These are phyloP conservation scores for Carassius carassius DNA, from an alignment of 2,113 vertebrate species.

Conservation along the genomic window DNA sequence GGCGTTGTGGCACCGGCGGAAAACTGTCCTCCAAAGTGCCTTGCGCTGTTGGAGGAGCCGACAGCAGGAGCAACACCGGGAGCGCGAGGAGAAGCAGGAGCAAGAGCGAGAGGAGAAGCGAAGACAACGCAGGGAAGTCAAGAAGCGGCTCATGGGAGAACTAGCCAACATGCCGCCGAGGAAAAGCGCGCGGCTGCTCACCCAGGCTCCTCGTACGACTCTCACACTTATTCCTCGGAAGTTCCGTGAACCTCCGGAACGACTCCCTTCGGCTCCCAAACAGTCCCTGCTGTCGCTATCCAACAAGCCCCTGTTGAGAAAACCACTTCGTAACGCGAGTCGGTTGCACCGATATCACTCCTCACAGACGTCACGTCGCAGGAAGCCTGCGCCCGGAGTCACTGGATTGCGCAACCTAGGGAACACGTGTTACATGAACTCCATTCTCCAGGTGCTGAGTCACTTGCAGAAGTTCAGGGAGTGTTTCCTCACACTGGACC, in stretches of 20 bases:
- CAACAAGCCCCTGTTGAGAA: conserved; percentile 57
- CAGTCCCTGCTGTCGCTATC: conserved; percentile 62
- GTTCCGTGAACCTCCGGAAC: conserved; percentile 80
- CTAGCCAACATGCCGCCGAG: conserved; percentile 87
- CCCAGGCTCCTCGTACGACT: conserved; percentile 81
- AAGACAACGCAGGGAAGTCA: conserved; percentile 86
- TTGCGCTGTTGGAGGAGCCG: conserved; percentile 81
- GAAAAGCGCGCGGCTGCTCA: conserved; percentile 92
- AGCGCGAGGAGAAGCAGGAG: conserved; percentile 80
- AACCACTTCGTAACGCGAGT: conserved; percentile 55
- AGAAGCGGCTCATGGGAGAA: conserved; percentile 89
- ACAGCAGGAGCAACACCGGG: conserved; percentile 77
- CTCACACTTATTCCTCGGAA: conserved; percentile 81
- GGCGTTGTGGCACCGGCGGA: conserved; percentile 89
- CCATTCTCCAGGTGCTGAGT: conserved; percentile 97
- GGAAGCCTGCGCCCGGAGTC: conserved; percentile 88
- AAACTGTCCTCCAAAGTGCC: conserved; percentile 82
- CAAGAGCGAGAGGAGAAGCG: conserved; percentile 82
- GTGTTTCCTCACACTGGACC: conserved; percentile 95
- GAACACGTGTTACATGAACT: conserved; percentile 99
- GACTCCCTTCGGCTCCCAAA: conserved; percentile 66
- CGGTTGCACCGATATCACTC: conserved; percentile 77
- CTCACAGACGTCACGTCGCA: conserved; percentile 72
- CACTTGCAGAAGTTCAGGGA: conserved; percentile 98
- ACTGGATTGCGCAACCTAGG: conserved; percentile 96